phyloP scores from a whole-genome alignment of 2,888 invertebrate species.

The Furcula furcula region DNA sequence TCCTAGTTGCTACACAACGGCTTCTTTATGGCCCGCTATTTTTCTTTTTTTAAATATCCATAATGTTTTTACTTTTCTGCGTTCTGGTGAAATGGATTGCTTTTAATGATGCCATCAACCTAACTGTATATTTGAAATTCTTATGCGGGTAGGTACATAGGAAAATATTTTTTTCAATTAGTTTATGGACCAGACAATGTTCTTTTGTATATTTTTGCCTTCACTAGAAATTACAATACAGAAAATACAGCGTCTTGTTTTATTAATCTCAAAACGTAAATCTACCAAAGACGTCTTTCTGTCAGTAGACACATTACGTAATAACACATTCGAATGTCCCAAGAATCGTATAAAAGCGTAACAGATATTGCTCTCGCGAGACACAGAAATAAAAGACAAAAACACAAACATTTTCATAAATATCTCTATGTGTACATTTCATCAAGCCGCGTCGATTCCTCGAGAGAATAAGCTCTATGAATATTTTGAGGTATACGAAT shows the following conservation, averaged over 20 bases:
- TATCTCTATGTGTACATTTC: conserved; percentile 54
- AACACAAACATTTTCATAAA: conserved; percentile 49
- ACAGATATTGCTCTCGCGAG: conserved; percentile 15
- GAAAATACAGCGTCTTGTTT: neutral
- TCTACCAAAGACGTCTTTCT: neutral
- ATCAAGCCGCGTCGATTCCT: conserved; percentile 51
- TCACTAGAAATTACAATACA: too few relatives aligned
- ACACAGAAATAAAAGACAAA: conserved; percentile 34
- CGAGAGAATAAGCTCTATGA: conserved; percentile 60
- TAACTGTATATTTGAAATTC: too few relatives aligned
- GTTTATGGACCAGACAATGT: too few relatives aligned
- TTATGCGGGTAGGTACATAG: too few relatives aligned
- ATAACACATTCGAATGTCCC: conserved; percentile 7
- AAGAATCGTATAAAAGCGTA: conserved; percentile 20
- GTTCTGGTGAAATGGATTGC: too few relatives aligned
- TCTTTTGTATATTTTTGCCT: too few relatives aligned
- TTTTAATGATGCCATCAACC: too few relatives aligned
- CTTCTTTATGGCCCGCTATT: conserved; percentile 23
- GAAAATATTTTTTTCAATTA: too few relatives aligned
- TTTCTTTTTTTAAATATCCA: conserved; percentile 14
- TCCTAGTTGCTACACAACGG: conserved; percentile 21
- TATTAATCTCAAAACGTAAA: conserved; percentile 4
- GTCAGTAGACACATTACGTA: neutral
- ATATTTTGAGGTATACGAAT: conserved; percentile 63
- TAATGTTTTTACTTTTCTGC: too few relatives aligned